These are phyloP conservation scores for Saccostrea cuccullata DNA, from an alignment of 1,140 invertebrate genomes.

Conservation along the genomic window DNA sequence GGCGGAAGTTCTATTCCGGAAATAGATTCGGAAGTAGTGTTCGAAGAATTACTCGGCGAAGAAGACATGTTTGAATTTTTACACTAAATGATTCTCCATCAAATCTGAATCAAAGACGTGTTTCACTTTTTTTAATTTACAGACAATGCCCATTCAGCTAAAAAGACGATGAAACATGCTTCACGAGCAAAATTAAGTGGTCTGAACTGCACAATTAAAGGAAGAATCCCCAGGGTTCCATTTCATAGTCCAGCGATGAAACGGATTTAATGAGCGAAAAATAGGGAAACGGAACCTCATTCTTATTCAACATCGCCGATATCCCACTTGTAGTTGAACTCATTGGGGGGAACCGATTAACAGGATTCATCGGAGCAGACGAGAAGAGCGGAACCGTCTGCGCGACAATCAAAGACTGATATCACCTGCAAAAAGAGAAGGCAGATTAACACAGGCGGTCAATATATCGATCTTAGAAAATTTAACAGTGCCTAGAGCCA, in stretches of 20 bases:
- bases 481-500: background rate
- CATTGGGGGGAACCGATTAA: background rate
- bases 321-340: background rate
- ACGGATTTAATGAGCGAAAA: slow-evolving; percentile 17
- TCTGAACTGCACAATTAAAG: background rate
- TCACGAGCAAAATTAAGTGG: background rate
- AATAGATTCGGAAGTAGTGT: background rate
- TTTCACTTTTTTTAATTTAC: background rate
- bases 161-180: background rate
- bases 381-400: background rate
- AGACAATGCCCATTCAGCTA: background rate
- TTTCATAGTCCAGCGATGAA: slow-evolving; percentile 23
- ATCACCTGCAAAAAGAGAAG: slow-evolving; percentile 17
- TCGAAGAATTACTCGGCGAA: background rate
- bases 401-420: background rate
- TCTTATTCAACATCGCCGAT: background rate
- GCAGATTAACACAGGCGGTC: background rate
- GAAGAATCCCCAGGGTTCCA: slow-evolving; percentile 12
- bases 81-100: background rate
- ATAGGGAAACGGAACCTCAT: slow-evolving; percentile 23
- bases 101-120: background rate
- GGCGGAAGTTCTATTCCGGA: background rate
- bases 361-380: background rate
- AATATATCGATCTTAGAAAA: slow-evolving; percentile 17
- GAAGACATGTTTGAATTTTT: background rate